Conservation (phyloP, 1,140 invertebrate species). For the Pseudomyrmex sp. region DNA sequence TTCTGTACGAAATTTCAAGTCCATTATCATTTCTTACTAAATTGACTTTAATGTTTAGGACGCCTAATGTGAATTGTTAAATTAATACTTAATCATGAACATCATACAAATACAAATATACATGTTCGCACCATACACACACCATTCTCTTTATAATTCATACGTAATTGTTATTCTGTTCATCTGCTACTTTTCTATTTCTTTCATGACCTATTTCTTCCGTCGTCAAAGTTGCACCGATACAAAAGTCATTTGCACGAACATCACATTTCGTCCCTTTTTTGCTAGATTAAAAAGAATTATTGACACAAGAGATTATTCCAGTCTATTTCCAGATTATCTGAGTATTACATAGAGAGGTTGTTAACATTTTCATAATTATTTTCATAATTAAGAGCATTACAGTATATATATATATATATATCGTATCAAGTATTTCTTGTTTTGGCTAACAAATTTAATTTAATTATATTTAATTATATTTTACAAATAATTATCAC, state of each 20-base stretch:
- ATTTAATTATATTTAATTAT: too few relatives aligned
- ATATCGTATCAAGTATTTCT: too few relatives aligned
- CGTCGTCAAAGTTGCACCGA: constrained; percentile 1
- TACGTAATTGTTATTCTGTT: constrained; percentile 40
- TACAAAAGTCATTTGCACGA: constrained; percentile 7
- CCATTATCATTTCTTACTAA: constrained; percentile 51
- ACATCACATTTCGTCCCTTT: not conserved
- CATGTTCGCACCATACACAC: not conserved
- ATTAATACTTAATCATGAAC: constrained; percentile 41
- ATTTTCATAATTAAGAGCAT: not conserved
- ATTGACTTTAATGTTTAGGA: constrained; percentile 43
- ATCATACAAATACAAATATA: not conserved
- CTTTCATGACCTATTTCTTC: constrained; percentile 52
- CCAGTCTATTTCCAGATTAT: too few relatives aligned
- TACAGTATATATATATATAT: too few relatives aligned
- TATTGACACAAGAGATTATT: not conserved
- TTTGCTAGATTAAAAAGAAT: not conserved
- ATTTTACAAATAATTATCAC: too few relatives aligned
- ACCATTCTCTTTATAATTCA: constrained; percentile 26
- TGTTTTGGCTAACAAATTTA: too few relatives aligned
- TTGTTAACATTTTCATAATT: not conserved
- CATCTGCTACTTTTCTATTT: constrained; percentile 33
- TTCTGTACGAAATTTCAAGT: constrained; percentile 38
- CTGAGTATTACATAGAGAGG: not conserved
- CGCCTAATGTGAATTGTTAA: constrained; percentile 44